A percentile compares a stretch with the other conserved stretches of the same genome.
Evolutionary conservation across 2,113 vertebrate species (phyloP).

Genomic region (Pampusana beccarii): DNA sequence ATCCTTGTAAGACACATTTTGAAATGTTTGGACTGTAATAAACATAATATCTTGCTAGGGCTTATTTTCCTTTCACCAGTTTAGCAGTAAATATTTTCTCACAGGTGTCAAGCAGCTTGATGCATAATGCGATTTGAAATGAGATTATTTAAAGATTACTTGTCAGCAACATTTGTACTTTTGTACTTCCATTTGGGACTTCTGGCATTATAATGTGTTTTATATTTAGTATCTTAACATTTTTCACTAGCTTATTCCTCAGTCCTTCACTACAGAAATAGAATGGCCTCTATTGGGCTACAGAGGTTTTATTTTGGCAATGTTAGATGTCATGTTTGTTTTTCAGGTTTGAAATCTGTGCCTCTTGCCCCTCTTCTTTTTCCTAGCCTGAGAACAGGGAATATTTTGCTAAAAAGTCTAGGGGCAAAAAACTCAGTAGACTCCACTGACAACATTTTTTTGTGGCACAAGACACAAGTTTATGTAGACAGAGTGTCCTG

Average conservation of each 20-base stretch:
- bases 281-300: background rate
- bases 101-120: background rate
- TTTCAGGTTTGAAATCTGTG: background rate
- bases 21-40: background rate
- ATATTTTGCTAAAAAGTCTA: background rate
- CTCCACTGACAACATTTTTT: background rate
- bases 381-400: background rate
- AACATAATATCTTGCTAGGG: background rate
- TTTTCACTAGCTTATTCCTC: background rate
- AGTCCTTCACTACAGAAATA: background rate
- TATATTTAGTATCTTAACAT: background rate
- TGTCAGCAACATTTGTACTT: background rate
- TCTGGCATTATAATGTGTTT: background rate
- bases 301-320: background rate
- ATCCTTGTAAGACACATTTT: background rate
- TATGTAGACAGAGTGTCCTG: background rate
- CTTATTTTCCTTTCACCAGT: background rate
- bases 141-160: slow-evolving; percentile 26
- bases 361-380: background rate
- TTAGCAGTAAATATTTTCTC: slow-evolving; percentile 17
- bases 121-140: background rate
- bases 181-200: background rate
- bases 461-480: background rate
- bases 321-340: fast-evolving
- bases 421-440: background rate